A percentile compares a stretch with the other conserved stretches of the same genome.
Evolutionary conservation across 2,888 invertebrate species (phyloP).

Genomic region (Metellina segmentata): DNA sequence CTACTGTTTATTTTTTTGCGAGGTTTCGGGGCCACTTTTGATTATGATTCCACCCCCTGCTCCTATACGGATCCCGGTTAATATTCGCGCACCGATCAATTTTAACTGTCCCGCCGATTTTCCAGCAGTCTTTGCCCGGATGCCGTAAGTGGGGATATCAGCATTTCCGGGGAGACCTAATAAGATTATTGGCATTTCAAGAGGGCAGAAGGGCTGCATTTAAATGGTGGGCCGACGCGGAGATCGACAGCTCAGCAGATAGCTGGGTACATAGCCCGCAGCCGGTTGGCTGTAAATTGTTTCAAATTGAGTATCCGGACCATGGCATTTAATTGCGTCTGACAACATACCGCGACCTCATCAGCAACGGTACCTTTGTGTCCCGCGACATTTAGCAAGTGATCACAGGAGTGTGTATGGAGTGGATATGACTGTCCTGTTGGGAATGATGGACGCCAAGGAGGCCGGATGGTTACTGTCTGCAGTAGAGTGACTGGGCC

Average conservation of each 20-base stretch:
- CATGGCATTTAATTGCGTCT: constrained; percentile 35
- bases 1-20: constrained; percentile 39
- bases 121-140: neutral
- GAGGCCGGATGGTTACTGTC: too few relatives aligned
- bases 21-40: constrained; percentile 31
- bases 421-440: too few relatives aligned
- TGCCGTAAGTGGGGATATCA: neutral
- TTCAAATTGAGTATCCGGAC: constrained; percentile 39
- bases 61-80: constrained; percentile 18
- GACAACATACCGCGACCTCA: constrained; percentile 41
- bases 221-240: constrained; percentile 6
- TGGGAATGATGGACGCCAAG: too few relatives aligned
- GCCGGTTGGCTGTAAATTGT: constrained; percentile 32
- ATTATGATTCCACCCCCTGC: constrained; percentile 38
- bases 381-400: neutral
- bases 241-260: constrained; percentile 44
- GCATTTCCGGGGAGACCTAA: constrained; percentile 43
- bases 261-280: constrained; percentile 16
- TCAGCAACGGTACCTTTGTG: constrained; percentile 17
- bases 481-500: too few relatives aligned
- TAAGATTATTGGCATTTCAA: constrained; percentile 45
- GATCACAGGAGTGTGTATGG: neutral
- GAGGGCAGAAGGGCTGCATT: constrained; percentile 4
- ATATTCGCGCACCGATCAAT: neutral
- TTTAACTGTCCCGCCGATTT: neutral